Conservation (phyloP, 2,888 invertebrate species). For the Cantharis flavilabris region DNA sequence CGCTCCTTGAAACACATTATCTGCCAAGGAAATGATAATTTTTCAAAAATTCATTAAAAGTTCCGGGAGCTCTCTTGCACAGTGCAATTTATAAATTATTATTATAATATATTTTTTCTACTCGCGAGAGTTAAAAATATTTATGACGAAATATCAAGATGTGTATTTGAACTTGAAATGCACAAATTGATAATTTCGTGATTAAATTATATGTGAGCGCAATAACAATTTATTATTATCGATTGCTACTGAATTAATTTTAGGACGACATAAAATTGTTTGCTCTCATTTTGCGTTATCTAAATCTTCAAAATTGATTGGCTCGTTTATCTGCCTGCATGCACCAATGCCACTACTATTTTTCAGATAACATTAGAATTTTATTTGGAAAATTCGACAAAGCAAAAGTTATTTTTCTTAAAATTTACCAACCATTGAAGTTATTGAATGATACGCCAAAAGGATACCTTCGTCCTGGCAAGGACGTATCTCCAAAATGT, state of each 20-base stretch:
- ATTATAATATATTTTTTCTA: not conserved
- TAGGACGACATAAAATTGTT: not conserved
- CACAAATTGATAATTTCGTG: not conserved
- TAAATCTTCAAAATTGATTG: not conserved
- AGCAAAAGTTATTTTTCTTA: not conserved
- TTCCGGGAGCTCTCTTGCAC: too few relatives aligned
- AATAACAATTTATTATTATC: not conserved
- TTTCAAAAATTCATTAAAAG: not conserved
- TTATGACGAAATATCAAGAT: not conserved
- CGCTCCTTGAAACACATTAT: not conserved
- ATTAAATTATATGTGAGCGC: not conserved
- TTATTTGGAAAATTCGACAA: too few relatives aligned
- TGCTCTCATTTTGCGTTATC: not conserved
- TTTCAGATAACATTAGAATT: not conserved
- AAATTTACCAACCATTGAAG: not conserved
- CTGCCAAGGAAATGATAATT: not conserved
- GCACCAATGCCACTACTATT: not conserved
- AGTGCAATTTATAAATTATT: not conserved
- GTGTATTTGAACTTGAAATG: not conserved
- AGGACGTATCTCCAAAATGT: constrained; percentile 1
- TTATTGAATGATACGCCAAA: not conserved
- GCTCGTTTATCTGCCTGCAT: not conserved
- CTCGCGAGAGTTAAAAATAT: not conserved
- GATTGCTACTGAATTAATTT: not conserved
- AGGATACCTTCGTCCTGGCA: not conserved